A percentile compares a stretch with the other conserved stretches of the same genome.
Conservation (phyloP, 2,888 invertebrate species). For the Mesopsocus fuscifrons region DNA sequence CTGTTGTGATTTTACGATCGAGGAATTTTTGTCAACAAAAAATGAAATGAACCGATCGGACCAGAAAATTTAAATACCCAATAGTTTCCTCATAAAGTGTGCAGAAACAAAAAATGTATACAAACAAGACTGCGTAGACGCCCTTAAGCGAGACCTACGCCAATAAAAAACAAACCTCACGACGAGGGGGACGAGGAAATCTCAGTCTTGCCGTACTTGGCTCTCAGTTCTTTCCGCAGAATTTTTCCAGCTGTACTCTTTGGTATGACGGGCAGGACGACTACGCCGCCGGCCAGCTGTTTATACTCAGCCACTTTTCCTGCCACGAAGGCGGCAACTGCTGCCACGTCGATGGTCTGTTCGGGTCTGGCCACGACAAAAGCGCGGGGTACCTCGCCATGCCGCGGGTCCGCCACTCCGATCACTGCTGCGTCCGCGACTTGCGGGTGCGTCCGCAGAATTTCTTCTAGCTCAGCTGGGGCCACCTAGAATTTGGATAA, state of each 20-base stretch:
- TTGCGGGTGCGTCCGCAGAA: slow-evolving; percentile 43
- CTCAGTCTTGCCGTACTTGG: no score
- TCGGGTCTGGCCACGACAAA: slow-evolving; percentile 43
- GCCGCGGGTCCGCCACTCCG: slow-evolving; percentile 46
- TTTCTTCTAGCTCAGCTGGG: slow-evolving; percentile 64
- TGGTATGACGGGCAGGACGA: slow-evolving; percentile 47
- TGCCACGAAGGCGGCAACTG: slow-evolving; percentile 34
- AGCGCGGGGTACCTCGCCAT: slow-evolving; percentile 57
- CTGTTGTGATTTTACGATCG: no score
- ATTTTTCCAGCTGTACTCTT: slow-evolving; percentile 62
- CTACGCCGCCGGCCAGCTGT: slow-evolving; percentile 47
- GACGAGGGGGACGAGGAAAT: no score
- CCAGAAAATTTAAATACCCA: no score
- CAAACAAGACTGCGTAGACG: no score
- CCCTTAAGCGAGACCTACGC: no score
- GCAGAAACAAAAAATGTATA: no score
- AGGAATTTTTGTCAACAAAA: no score
- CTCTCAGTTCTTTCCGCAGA: slow-evolving; percentile 44
- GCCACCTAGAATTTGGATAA: slow-evolving; percentile 58
- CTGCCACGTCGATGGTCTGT: slow-evolving; percentile 33
- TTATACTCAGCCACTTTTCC: slow-evolving; percentile 53
- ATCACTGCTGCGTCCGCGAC: slow-evolving; percentile 60
- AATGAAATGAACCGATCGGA: no score
- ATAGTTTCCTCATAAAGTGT: no score
- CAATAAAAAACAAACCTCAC: no score